phyloP scores from a whole-genome alignment of 2,888 invertebrate genomes.

The Acholoe squamosa region DNA sequence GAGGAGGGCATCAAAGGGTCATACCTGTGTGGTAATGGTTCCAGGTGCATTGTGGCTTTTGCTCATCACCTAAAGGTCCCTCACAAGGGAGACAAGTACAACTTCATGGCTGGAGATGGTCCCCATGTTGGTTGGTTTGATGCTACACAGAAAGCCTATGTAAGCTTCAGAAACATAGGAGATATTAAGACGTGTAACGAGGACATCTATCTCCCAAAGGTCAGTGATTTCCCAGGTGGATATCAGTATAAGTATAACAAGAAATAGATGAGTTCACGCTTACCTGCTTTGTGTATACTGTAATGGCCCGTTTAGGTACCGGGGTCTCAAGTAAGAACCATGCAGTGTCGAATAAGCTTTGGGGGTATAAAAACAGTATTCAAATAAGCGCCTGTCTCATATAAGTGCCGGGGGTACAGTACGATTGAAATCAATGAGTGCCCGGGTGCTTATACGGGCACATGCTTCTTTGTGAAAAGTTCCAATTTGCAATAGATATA shows the following conservation, averaged over 20 bases:
- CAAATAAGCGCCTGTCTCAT: too few species aligned
- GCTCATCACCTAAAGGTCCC: constrained; percentile 66
- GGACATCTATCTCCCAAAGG: constrained; percentile 65
- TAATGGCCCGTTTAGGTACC: too few species aligned
- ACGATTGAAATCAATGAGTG: too few species aligned
- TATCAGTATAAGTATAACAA: constrained; percentile 10
- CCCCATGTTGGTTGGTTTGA: constrained; percentile 10
- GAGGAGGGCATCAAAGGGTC: constrained; percentile 69
- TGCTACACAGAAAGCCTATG: background rate
- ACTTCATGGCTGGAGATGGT: constrained; percentile 29
- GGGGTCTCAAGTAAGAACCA: too few species aligned
- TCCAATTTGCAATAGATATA: too few species aligned
- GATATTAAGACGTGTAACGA: background rate
- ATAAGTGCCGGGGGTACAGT: too few species aligned
- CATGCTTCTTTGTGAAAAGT: too few species aligned
- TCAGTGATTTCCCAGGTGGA: background rate
- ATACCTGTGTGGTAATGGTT: constrained; percentile 73
- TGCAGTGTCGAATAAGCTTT: too few species aligned
- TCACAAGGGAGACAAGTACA: constrained; percentile 43
- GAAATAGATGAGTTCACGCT: background rate
- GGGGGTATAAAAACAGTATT: too few species aligned
- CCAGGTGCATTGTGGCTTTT: constrained; percentile 71
- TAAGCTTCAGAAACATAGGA: background rate
- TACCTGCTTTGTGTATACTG: too few species aligned
- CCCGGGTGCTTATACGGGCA: too few species aligned